Percentiles rank a stretch among this genome's conserved stretches.
Conservation (phyloP, 2,113 vertebrate genomes). For the Prolemur simus region DNA sequence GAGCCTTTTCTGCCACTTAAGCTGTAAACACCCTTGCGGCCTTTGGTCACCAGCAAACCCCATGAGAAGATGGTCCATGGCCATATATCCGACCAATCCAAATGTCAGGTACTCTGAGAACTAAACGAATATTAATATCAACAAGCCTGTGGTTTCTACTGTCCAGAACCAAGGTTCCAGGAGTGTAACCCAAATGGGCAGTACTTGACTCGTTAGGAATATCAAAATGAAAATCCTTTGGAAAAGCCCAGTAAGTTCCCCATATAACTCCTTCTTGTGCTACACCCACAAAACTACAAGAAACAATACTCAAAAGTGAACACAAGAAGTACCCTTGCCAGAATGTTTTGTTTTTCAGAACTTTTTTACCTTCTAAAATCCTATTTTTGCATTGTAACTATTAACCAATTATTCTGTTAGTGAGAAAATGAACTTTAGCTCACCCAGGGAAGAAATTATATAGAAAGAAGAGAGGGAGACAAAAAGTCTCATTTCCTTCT, state of each 20-base stretch:
- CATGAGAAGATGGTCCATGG: neutral
- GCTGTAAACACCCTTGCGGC: neutral
- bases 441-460: neutral
- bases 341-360: neutral
- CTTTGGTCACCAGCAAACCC: neutral
- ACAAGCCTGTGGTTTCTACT: neutral
- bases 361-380: slow-evolving; percentile 27
- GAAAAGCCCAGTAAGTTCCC: neutral
- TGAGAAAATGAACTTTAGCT: slow-evolving; percentile 22
- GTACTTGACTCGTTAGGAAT: neutral
- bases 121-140: neutral
- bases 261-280: neutral
- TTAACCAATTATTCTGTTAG: neutral
- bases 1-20: neutral
- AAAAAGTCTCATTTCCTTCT: neutral
- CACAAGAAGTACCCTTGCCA: neutral
- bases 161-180: neutral
- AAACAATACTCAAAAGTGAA: neutral
- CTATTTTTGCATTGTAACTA: neutral
- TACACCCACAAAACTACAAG: neutral
- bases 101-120: neutral
- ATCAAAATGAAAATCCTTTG: neutral
- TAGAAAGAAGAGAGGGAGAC: too few relatives aligned
- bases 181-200: neutral
- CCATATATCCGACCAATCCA: neutral